A percentile compares a stretch with the other conserved stretches of the same genome.
Conservation (phyloP, 1,140 invertebrate species). For the Scaptomyza pallida region DNA sequence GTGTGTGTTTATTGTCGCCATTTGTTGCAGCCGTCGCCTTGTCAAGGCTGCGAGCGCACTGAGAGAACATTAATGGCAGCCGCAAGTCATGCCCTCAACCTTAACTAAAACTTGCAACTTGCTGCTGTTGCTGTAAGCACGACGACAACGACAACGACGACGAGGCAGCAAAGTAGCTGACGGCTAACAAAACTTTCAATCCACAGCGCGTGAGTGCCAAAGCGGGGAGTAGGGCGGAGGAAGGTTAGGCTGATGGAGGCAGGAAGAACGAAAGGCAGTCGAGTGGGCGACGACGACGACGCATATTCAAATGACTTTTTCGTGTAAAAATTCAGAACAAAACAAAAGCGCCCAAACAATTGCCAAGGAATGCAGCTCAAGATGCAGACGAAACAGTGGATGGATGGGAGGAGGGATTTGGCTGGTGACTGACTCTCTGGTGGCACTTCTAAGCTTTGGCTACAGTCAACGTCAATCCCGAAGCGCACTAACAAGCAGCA, state of each 20-base stretch:
- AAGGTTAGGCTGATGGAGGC: not conserved
- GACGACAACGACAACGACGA: not conserved
- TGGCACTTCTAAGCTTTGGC: slow-evolving; percentile 70
- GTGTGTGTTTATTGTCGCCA: slow-evolving; percentile 52
- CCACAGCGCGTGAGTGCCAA: slow-evolving; percentile 15
- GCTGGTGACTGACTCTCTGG: slow-evolving; percentile 20
- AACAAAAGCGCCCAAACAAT: slow-evolving; percentile 78
- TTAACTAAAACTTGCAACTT: slow-evolving; percentile 40
- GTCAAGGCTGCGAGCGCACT: slow-evolving; percentile 58
- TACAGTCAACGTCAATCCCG: slow-evolving; percentile 72
- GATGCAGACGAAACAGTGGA: slow-evolving; percentile 7
- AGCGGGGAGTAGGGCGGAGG: not conserved
- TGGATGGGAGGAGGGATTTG: not conserved
- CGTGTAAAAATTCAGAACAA: slow-evolving; percentile 77
- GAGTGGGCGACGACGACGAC: slow-evolving; percentile 32
- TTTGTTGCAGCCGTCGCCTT: slow-evolving; percentile 41
- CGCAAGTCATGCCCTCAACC: slow-evolving; percentile 73
- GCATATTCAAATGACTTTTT: slow-evolving; percentile 82
- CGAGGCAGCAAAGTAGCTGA: slow-evolving; percentile 63
- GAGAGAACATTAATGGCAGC: slow-evolving; percentile 63
- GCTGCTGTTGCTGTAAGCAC: slow-evolving; percentile 14
- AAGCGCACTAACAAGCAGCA: slow-evolving; percentile 78
- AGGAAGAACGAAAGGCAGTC: not conserved
- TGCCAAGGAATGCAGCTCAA: slow-evolving; percentile 75
- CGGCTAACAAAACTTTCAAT: slow-evolving; percentile 79